Evolutionary conservation across 2,797 vertebrate species (phyloP).

Genomic region (Gila robusta): DNA sequence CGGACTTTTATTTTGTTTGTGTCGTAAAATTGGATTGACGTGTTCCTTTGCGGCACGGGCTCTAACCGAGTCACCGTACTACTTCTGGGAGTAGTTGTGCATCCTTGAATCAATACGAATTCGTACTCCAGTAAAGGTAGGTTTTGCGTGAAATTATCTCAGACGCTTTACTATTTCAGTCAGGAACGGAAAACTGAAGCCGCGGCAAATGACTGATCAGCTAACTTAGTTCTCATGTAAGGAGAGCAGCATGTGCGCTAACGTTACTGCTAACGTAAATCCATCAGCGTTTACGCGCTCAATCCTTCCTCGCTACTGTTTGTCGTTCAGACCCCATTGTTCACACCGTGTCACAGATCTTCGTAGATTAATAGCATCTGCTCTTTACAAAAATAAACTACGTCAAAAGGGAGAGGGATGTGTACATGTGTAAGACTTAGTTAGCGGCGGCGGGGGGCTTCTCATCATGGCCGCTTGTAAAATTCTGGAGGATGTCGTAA

Average conservation of each 20-base stretch:
- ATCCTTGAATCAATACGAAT: not conserved
- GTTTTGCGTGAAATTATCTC: not conserved
- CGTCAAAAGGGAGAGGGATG: not conserved
- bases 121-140: conserved; percentile 7
- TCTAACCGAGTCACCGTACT: not conserved
- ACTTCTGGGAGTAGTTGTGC: not conserved
- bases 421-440: not conserved
- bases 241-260: conserved; percentile 22
- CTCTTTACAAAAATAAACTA: not conserved
- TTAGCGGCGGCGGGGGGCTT: not conserved
- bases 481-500: not conserved
- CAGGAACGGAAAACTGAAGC: not conserved
- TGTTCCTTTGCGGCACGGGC: conserved; percentile 32
- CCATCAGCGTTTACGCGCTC: not conserved
- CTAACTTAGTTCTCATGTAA: not conserved
- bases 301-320: not conserved
- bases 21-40: conserved; percentile 1
- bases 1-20: conserved; percentile 27
- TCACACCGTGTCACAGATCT: not conserved
- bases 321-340: not conserved
- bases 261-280: not conserved
- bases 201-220: not conserved
- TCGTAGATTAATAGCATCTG: not conserved
- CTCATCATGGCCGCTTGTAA: conserved; percentile 34
- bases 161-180: not conserved